Evolutionary conservation across 2,113 vertebrate species (phyloP), one percentile per base, ranked within the genome.

Genomic region (Antidorcas marsupialis): DNA sequence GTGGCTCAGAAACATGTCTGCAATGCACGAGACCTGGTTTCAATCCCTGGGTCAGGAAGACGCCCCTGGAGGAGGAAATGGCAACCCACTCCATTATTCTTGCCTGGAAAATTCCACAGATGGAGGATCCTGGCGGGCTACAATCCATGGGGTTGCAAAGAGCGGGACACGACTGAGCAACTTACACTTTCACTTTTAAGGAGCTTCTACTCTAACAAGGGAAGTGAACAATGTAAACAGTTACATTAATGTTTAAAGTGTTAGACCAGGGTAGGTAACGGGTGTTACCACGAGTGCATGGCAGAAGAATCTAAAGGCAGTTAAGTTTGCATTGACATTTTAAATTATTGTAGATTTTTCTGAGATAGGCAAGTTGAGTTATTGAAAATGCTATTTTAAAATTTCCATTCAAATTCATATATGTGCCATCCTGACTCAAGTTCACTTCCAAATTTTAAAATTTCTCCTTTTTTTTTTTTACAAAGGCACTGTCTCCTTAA

Each of bases 161-260:
- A 74, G n/a, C 1, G 0, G 67, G 19, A 39, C 67, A 12, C 5
- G 5, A 23, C 19, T 71, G 67, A 71, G 19, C 2, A 0, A 74
- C 67, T 74, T 23, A 39, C 36, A 74, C 67, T 74, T 74, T 74
- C 36, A 74, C 36, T 74, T 74, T 74, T 45, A 91, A 64, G 39
- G 33, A 79, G 43, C 36, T 95, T 90, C 62, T 57, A 92, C 55
- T 67, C 79, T 81, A 76, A n/a, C 25, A 47, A 19, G 19, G 9
- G 43, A 94, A 89, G 9, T 11, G 92, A 52, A 87, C 50, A 86
- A 89, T 81, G 39, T 53, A 94, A 92, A 87, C 36, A 87, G 84
- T 67, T 59, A 79, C 3, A 64, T 50, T 50, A 84, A 87, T 36
- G n/a, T 64, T 52, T 92, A 33, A 91, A 94, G 9, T 43, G 19